Percentiles rank a stretch among this genome's conserved stretches.
Conservation (phyloP, 2,888 invertebrate genomes). For the Amiota communis region DNA sequence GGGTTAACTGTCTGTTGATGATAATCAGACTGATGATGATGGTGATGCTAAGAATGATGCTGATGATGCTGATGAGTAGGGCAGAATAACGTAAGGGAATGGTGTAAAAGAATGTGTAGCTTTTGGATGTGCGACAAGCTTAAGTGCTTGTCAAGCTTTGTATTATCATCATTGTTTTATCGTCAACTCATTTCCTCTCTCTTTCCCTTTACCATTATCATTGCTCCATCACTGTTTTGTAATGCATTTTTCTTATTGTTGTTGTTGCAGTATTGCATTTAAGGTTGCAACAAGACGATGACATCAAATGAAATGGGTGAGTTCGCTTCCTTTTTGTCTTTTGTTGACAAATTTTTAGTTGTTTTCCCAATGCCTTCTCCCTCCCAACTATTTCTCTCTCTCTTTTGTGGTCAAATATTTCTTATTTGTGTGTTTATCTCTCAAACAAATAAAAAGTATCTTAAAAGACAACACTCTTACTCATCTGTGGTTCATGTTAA, state of each 20-base stretch:
- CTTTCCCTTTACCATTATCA: not conserved
- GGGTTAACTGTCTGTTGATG: not conserved
- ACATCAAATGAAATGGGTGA: too few species aligned
- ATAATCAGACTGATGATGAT: too few species aligned
- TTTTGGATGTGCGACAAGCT: slow-evolving; percentile 52
- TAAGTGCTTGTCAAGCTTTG: slow-evolving; percentile 68
- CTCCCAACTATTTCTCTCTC: not conserved
- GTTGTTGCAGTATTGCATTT: slow-evolving; percentile 45
- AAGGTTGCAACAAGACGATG: slow-evolving; percentile 51
- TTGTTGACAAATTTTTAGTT: slow-evolving; percentile 19
- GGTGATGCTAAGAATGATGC: too few species aligned
- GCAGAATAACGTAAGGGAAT: too few species aligned
- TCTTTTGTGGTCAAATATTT: not conserved
- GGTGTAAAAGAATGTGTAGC: too few species aligned
- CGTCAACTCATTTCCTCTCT: slow-evolving; percentile 35
- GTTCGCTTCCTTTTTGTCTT: not conserved
- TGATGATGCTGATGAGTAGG: too few species aligned
- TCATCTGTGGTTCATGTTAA: not conserved
- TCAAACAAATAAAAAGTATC: slow-evolving; percentile 7
- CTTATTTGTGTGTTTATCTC: not conserved
- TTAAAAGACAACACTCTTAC: not conserved
- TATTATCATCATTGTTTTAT: slow-evolving; percentile 25
- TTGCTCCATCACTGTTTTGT: not conserved
- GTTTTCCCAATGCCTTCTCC: not conserved
- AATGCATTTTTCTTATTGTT: slow-evolving; percentile 7